A percentile compares a stretch with the other conserved stretches of the same genome.
Evolutionary conservation across 2,113 vertebrate genomes (phyloP).

Genomic region (Dicrurus megarhynchus): DNA sequence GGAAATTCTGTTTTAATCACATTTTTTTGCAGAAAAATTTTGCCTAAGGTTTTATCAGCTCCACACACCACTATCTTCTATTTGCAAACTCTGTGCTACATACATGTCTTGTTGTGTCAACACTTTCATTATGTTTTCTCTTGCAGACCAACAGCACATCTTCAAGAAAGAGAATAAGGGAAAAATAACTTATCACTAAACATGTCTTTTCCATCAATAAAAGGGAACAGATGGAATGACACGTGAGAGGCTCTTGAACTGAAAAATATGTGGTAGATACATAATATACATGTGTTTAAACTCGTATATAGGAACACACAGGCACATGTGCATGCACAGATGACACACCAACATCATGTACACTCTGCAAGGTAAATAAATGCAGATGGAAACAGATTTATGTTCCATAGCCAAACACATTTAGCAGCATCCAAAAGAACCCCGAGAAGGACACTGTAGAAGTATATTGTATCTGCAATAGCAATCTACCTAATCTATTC

Average conservation of each 20-base stretch:
- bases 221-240: background rate
- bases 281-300: background rate
- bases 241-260: background rate
- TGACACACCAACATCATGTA: background rate
- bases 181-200: background rate
- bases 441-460: background rate
- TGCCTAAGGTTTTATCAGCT: background rate
- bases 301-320: background rate
- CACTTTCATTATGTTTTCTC: background rate
- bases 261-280: background rate
- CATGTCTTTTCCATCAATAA: background rate
- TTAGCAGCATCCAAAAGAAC: constrained; percentile 47
- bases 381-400: constrained; percentile 62
- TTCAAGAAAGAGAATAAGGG: background rate
- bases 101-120: background rate
- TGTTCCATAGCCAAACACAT: constrained; percentile 37
- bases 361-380: constrained; percentile 21
- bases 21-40: background rate
- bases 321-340: background rate
- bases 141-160: background rate
- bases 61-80: background rate
- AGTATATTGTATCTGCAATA: constrained; percentile 29
- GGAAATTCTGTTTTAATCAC: background rate
- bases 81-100: background rate
- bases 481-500: constrained; percentile 36